phyloP scores from a whole-genome alignment of 2,888 invertebrate genomes.

The Himalopsyche tibetana region DNA sequence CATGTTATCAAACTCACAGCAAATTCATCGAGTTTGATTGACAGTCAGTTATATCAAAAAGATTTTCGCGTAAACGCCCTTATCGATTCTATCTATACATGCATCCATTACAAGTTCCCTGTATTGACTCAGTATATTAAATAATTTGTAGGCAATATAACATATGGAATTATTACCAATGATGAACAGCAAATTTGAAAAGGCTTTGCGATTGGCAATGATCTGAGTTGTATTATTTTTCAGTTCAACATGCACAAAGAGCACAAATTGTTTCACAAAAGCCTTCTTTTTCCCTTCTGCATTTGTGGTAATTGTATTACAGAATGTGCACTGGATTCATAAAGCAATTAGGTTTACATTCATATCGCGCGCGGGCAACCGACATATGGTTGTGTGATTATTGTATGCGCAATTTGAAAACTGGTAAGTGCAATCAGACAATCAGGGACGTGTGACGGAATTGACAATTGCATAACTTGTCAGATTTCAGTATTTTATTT shows the following conservation, averaged over 20 bases:
- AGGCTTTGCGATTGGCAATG: not conserved
- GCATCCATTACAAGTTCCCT: too few species aligned
- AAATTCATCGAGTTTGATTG: too few species aligned
- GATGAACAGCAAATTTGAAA: not conserved
- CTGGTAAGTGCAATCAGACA: constrained; percentile 45
- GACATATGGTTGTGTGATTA: constrained; percentile 27
- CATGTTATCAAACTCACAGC: too few species aligned
- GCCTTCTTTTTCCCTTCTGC: constrained; percentile 58
- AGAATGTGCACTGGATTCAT: constrained; percentile 50
- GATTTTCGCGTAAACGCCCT: too few species aligned
- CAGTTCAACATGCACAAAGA: constrained; percentile 57
- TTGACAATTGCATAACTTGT: constrained; percentile 8
- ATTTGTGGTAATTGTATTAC: constrained; percentile 61
- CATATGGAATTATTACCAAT: too few species aligned
- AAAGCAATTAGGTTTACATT: constrained; percentile 58
- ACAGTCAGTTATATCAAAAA: too few species aligned
- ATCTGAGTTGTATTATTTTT: constrained; percentile 36
- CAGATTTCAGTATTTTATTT: not conserved
- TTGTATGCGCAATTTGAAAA: constrained; percentile 49
- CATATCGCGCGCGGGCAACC: constrained; percentile 19
- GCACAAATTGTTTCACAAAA: constrained; percentile 57
- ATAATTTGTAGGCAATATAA: too few species aligned
- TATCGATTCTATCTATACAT: too few species aligned
- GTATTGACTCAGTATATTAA: too few species aligned
- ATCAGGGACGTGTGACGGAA: constrained; percentile 36